Evolutionary conservation across 2,888 invertebrate genomes (phyloP).

Genomic region (Drosophila vallismaia): DNA sequence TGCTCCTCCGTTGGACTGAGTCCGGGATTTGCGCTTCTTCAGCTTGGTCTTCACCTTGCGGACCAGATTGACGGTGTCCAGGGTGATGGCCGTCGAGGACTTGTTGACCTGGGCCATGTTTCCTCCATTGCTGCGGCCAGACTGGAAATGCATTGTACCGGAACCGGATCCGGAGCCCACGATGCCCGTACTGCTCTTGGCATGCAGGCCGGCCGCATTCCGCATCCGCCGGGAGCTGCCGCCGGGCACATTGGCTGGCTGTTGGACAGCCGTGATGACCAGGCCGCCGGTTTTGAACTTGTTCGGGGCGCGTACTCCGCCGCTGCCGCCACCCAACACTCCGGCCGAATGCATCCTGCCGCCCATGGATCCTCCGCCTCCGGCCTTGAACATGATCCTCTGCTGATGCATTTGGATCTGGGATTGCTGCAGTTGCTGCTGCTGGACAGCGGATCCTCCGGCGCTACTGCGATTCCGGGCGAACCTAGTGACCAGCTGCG

Average conservation of each 20-base stretch:
- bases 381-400: constrained; percentile 45
- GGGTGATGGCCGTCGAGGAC: constrained; percentile 66
- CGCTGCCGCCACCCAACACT: constrained; percentile 9
- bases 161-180: constrained; percentile 9
- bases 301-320: constrained; percentile 28
- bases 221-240: constrained; percentile 51
- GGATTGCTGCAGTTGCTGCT: constrained; percentile 8
- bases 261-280: constrained; percentile 85
- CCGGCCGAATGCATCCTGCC: constrained; percentile 55
- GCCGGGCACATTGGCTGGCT: constrained; percentile 36
- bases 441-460: constrained; percentile 18
- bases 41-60: constrained; percentile 81
- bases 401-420: constrained; percentile 37
- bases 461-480: constrained; percentile 60
- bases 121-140: constrained; percentile 1
- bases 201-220: constrained; percentile 38
- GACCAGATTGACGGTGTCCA: constrained; percentile 84
- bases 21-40: constrained; percentile 74
- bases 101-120: constrained; percentile 20
- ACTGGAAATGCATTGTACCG: constrained; percentile 29
- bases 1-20: constrained; percentile 27
- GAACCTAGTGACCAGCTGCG: constrained; percentile 71
- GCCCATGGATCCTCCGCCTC: constrained; percentile 2
- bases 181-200: constrained; percentile 28
- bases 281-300: constrained; percentile 87